A percentile compares a stretch with the other conserved stretches of the same genome.
These are phyloP conservation scores for Bacillus rossius DNA, from an alignment of 1,140 invertebrate species.

Conservation along the genomic window DNA sequence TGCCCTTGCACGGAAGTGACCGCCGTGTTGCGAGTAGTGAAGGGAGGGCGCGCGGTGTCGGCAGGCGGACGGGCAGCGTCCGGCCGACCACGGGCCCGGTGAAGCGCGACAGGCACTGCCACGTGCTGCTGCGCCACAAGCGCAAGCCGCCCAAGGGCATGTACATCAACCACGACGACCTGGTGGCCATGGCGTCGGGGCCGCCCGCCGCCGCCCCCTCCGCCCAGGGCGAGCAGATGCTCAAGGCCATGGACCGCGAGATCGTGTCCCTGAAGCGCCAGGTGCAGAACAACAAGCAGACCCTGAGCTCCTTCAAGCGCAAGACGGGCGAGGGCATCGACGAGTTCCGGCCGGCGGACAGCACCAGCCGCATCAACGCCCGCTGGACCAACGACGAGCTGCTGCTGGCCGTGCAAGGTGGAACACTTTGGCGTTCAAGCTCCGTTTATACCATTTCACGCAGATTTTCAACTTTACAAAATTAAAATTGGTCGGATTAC, in stretches of 20 bases:
- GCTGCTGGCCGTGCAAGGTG: constrained; percentile 82
- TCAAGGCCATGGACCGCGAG: constrained; percentile 89
- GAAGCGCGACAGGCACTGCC: constrained; percentile 34
- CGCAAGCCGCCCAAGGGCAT: constrained; percentile 91
- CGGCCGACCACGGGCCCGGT: constrained; percentile 48
- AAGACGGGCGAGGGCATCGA: constrained; percentile 69
- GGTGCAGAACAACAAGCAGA: constrained; percentile 94
- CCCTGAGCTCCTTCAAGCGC: constrained; percentile 76
- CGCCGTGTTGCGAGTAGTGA: no score
- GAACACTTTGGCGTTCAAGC: no score
- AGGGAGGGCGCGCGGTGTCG: no score
- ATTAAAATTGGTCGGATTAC: no score
- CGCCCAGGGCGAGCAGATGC: constrained; percentile 73
- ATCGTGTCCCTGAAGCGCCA: constrained; percentile 89
- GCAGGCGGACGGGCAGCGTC: constrained; percentile 48
- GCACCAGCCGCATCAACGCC: constrained; percentile 66
- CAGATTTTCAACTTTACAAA: no score
- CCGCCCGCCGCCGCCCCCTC: constrained; percentile 48
- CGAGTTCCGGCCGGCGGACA: constrained; percentile 59
- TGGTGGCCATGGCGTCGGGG: constrained; percentile 76
- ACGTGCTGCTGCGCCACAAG: constrained; percentile 70
- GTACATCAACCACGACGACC: constrained; percentile 95
- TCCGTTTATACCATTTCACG: no score
- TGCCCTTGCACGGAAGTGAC: no score
- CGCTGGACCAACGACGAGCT: constrained; percentile 93